These are phyloP conservation scores for Melanotus villosus DNA, from an alignment of 2,888 invertebrate species.

Conservation along the genomic window DNA sequence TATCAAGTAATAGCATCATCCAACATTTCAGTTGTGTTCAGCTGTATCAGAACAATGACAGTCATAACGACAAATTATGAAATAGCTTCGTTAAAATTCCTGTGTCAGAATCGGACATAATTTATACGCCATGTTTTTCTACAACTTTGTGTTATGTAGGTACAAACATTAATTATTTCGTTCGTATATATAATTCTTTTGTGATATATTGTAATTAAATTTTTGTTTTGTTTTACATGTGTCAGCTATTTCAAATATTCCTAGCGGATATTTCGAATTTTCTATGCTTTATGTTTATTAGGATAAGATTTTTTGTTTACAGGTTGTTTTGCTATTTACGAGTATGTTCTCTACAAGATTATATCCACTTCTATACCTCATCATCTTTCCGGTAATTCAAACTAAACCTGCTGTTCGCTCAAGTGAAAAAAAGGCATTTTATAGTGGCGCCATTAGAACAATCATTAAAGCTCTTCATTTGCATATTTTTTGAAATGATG, in stretches of 20 bases:
- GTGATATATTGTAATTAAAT: conserved; percentile 45
- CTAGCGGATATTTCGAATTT: conserved; percentile 6
- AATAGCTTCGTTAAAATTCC: conserved; percentile 66
- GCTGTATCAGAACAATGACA: conserved; percentile 61
- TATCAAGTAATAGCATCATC: conserved; percentile 43
- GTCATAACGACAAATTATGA: conserved; percentile 65
- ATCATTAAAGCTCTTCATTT: background rate
- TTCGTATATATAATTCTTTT: conserved; percentile 49
- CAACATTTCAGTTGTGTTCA: conserved; percentile 46
- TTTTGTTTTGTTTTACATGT: conserved; percentile 32
- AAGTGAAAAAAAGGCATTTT: conserved; percentile 20
- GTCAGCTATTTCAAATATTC: conserved; percentile 21
- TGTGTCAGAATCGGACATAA: conserved; percentile 60
- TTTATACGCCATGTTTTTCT: conserved; percentile 59
- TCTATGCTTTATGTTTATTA: conserved; percentile 6
- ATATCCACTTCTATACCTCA: conserved; percentile 3
- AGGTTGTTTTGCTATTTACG: conserved; percentile 23
- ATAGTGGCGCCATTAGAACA: conserved; percentile 22
- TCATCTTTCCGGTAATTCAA: background rate
- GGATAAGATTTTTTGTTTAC: conserved; percentile 11
- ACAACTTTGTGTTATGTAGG: conserved; percentile 50
- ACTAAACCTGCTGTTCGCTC: conserved; percentile 22
- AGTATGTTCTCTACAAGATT: conserved; percentile 7
- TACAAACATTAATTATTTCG: conserved; percentile 55
- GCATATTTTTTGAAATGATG: too few relatives aligned